Evolutionary conservation across 2,797 vertebrate species (phyloP).

Genomic region (Platyrinchus mystaceus): DNA sequence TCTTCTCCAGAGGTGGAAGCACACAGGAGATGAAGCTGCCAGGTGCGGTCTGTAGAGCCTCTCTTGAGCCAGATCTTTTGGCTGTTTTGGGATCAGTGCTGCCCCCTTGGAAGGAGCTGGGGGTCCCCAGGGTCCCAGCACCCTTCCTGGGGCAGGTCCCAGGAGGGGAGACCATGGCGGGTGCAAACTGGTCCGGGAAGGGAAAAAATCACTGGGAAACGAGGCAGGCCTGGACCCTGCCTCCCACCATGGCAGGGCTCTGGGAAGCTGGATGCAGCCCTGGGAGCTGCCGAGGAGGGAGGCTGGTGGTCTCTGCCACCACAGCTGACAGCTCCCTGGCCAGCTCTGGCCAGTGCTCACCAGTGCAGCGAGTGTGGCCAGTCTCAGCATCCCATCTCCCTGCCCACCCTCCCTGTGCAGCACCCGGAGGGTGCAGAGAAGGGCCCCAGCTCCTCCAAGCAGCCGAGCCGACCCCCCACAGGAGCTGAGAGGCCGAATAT

Average conservation of each 20-base stretch:
- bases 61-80: background rate
- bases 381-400: background rate
- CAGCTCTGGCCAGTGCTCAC: background rate
- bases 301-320: rapidly evolving
- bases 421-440: background rate
- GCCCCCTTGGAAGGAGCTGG: background rate
- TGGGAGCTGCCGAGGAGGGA: background rate
- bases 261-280: background rate
- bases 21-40: background rate
- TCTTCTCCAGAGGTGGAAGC: background rate
- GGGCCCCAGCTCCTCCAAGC: background rate
- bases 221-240: background rate
- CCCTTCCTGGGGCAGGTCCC: background rate
- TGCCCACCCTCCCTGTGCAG: background rate
- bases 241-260: background rate
- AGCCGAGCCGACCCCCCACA: background rate
- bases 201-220: background rate
- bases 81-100: background rate
- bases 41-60: rapidly evolving
- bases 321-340: background rate
- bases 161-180: background rate
- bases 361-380: rapidly evolving
- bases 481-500: conserved; percentile 27
- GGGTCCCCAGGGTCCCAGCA: background rate
- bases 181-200: background rate